phyloP scores from a whole-genome alignment of 2,888 invertebrate genomes.

The Diabrotica balteata region DNA sequence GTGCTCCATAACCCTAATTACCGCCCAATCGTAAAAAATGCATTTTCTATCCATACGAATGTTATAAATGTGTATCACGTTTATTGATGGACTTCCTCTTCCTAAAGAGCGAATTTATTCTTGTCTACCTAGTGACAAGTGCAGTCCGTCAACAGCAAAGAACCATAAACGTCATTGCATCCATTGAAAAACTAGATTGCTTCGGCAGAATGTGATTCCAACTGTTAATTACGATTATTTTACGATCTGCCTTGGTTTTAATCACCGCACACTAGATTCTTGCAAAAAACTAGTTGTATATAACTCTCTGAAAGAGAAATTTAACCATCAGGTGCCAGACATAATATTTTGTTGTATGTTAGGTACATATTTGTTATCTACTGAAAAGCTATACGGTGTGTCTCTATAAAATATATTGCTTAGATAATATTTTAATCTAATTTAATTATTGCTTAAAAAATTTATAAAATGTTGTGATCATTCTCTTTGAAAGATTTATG shows the following conservation, averaged over 20 bases:
- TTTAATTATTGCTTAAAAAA: too few species aligned
- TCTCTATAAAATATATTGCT: too few species aligned
- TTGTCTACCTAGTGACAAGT: constrained; percentile 32
- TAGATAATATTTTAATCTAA: too few species aligned
- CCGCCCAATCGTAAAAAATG: too few species aligned
- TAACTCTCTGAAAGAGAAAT: constrained; percentile 30
- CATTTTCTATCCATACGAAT: too few species aligned
- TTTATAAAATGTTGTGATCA: too few species aligned
- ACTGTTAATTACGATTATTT: constrained; percentile 39
- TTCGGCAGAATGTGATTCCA: constrained; percentile 26
- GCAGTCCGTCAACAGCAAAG: constrained; percentile 33
- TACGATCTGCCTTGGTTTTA: constrained; percentile 32
- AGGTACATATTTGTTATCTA: too few species aligned
- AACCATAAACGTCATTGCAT: constrained; percentile 37
- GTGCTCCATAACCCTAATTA: too few species aligned
- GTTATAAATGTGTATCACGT: constrained; percentile 23
- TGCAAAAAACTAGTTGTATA: constrained; percentile 26
- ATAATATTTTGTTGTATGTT: neutral
- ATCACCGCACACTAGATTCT: constrained; percentile 28
- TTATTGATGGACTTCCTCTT: constrained; percentile 37
- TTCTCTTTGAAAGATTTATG: too few species aligned
- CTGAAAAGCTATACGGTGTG: too few species aligned
- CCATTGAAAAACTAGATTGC: constrained; percentile 26
- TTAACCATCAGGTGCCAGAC: constrained; percentile 20
- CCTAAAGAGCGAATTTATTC: constrained; percentile 41